Evolutionary conservation across 1,140 invertebrate genomes (phyloP).

Genomic region (Adelges cooleyi): DNA sequence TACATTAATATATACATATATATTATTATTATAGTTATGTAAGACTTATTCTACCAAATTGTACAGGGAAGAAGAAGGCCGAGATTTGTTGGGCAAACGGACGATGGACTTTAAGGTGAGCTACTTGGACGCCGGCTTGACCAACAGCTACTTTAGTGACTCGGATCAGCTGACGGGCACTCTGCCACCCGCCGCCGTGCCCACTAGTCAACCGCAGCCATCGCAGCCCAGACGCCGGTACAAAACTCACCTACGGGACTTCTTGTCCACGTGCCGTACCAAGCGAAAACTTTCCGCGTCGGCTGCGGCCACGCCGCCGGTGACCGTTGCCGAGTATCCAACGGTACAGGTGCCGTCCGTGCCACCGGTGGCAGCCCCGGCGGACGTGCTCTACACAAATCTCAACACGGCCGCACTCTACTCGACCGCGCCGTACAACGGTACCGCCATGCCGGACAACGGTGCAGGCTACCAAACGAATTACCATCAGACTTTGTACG

Average conservation of each 20-base stretch:
- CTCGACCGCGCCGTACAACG: slow-evolving; percentile 30
- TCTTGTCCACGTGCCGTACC: slow-evolving; percentile 78
- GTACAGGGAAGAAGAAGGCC: slow-evolving; percentile 90
- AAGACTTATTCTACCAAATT: too few relatives aligned
- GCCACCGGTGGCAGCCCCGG: slow-evolving; percentile 44
- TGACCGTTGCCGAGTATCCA: slow-evolving; percentile 51
- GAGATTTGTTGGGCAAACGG: slow-evolving; percentile 86
- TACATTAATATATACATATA: too few relatives aligned
- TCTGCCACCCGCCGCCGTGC: slow-evolving; percentile 39
- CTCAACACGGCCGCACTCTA: slow-evolving; percentile 4
- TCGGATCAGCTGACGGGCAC: slow-evolving; percentile 61
- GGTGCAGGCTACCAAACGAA: slow-evolving; percentile 41
- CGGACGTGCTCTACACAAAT: slow-evolving; percentile 36
- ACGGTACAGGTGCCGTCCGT: slow-evolving; percentile 61
- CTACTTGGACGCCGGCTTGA: slow-evolving; percentile 83
- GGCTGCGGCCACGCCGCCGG: slow-evolving; percentile 47
- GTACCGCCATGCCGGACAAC: slow-evolving; percentile 42
- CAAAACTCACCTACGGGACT: slow-evolving; percentile 84
- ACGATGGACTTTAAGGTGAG: slow-evolving; percentile 99
- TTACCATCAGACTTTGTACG: slow-evolving; percentile 50
- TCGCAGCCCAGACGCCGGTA: slow-evolving; percentile 66
- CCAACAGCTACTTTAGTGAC: slow-evolving; percentile 79
- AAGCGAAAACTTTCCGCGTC: slow-evolving; percentile 66
- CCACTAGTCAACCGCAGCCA: slow-evolving; percentile 38
- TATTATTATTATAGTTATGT: not conserved